phyloP scores from a whole-genome alignment of 2,888 invertebrate species.

The Desoria tigrina region DNA sequence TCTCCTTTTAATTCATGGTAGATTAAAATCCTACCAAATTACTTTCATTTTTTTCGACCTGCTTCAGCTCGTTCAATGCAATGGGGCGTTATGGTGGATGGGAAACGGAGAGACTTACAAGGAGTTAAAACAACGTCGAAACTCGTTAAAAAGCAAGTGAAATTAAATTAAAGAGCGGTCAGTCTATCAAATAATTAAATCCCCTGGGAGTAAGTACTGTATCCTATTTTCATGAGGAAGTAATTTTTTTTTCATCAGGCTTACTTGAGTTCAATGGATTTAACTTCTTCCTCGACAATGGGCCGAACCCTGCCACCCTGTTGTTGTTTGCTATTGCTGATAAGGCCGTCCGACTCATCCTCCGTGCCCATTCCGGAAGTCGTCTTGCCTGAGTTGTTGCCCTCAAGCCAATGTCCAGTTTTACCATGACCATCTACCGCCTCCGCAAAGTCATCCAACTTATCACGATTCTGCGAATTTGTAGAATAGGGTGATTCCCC shows the following conservation, averaged over 20 bases:
- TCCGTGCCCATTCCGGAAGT: neutral
- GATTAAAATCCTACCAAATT: no score
- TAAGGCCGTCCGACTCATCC: neutral
- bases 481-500: slow-evolving; percentile 1
- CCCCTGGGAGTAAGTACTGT: no score
- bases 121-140: no score
- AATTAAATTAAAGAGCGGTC: no score
- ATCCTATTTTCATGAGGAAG: neutral
- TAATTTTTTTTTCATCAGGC: slow-evolving; percentile 5
- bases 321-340: neutral
- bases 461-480: slow-evolving; percentile 4
- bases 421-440: neutral
- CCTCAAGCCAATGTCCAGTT: slow-evolving; percentile 4
- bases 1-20: no score
- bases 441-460: neutral
- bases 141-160: no score
- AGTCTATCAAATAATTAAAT: no score
- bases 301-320: slow-evolving; percentile 33
- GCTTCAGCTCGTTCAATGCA: no score
- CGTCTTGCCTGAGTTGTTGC: neutral
- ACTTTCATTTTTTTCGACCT: no score
- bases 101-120: no score
- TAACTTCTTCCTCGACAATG: slow-evolving; percentile 41
- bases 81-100: no score
- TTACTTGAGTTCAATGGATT: slow-evolving; percentile 28